A percentile compares a stretch with the other conserved stretches of the same genome.
Conservation (phyloP, 2,888 invertebrate genomes). For the Drosophila mimetica region DNA sequence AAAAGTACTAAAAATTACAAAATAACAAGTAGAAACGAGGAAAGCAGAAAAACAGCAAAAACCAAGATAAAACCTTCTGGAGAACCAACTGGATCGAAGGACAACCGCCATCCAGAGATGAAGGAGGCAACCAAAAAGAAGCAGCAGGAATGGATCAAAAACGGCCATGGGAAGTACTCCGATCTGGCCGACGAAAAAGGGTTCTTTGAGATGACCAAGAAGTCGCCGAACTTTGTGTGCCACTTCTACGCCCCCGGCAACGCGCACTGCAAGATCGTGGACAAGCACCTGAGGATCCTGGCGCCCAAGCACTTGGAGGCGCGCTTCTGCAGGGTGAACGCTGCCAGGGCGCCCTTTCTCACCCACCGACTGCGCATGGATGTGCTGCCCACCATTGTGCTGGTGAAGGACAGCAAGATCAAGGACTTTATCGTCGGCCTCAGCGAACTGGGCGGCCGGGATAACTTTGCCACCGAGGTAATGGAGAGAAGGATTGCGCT, state of each 20-base stretch:
- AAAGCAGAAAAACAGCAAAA: too few relatives aligned
- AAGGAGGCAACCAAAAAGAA: background rate
- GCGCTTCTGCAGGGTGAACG: slow-evolving; percentile 91
- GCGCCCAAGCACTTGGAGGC: slow-evolving; percentile 92
- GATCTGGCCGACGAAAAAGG: slow-evolving; percentile 96
- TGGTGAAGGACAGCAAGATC: slow-evolving; percentile 94
- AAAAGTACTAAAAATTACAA: too few relatives aligned
- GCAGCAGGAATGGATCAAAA: background rate
- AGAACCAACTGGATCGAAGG: background rate
- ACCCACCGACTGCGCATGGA: slow-evolving; percentile 93
- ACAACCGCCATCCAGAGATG: background rate
- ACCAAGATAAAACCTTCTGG: too few relatives aligned
- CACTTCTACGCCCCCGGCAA: slow-evolving; percentile 95
- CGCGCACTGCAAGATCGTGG: slow-evolving; percentile 95
- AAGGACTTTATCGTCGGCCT: slow-evolving; percentile 97
- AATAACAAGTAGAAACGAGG: too few relatives aligned
- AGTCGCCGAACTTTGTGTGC: slow-evolving; percentile 93
- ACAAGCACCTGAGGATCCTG: slow-evolving; percentile 95
- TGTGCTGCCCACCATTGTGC: slow-evolving; percentile 94
- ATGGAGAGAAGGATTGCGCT: slow-evolving; percentile 96
- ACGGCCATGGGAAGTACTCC: slow-evolving; percentile 93
- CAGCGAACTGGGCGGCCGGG: slow-evolving; percentile 95
- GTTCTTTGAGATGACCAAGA: slow-evolving; percentile 95
- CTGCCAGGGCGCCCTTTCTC: slow-evolving; percentile 95
- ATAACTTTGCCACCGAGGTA: slow-evolving; percentile 96